Conservation (phyloP, 2,888 invertebrate genomes). For the Scelioninae gen. 2 region DNA sequence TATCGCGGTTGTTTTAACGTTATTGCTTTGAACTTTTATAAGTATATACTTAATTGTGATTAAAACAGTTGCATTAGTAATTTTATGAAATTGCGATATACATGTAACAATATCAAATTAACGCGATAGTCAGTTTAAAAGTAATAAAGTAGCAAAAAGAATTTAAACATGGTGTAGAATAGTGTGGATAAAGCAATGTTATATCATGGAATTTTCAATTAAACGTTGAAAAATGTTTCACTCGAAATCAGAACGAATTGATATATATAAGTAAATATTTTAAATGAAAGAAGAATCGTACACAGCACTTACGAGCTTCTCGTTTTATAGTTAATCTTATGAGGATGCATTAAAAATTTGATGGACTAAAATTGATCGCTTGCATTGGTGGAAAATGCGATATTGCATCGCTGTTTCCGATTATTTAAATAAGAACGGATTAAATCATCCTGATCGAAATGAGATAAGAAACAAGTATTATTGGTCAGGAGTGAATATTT, state of each 20-base stretch:
- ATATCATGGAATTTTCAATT: neutral
- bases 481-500: neutral
- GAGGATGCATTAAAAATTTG: no score
- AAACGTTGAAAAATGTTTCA: neutral
- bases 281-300: neutral
- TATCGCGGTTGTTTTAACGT: no score
- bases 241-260: neutral
- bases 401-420: neutral
- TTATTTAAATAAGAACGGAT: neutral
- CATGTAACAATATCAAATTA: slow-evolving; percentile 1
- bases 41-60: no score
- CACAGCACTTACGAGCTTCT: neutral
- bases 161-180: neutral
- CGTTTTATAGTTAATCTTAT: neutral
- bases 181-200: neutral
- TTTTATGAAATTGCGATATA: neutral
- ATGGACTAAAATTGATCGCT: neutral
- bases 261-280: neutral
- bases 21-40: no score
- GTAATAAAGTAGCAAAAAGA: neutral
- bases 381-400: neutral
- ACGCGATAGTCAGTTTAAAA: neutral
- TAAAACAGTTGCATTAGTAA: neutral
- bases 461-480: neutral
- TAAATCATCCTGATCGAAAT: neutral